These are phyloP conservation scores for Nasua narica DNA, from an alignment of 2,797 vertebrate species.

Conservation along the genomic window DNA sequence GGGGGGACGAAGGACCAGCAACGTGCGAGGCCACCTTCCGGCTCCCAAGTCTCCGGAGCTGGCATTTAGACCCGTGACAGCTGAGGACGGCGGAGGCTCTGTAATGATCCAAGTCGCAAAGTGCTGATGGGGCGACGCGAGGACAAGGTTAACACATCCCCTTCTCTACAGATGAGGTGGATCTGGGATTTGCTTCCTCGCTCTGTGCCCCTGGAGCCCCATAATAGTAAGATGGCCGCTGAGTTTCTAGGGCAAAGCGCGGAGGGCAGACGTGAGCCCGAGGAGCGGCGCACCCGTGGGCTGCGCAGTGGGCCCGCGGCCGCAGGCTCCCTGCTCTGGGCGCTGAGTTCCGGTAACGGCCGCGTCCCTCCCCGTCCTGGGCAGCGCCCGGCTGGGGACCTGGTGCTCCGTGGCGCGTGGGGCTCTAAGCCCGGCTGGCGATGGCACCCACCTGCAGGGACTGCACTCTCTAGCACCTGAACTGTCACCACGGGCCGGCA, in stretches of 20 bases:
- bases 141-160: not conserved
- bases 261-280: not conserved
- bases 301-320: not conserved
- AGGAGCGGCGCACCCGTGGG: not conserved
- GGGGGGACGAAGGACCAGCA: not conserved
- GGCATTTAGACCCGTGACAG: not conserved
- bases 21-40: not conserved
- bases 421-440: not conserved
- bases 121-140: not conserved
- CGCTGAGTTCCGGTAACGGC: not conserved
- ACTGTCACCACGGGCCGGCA: not conserved
- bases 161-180: not conserved
- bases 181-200: not conserved
- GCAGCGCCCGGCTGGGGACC: not conserved
- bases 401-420: accelerated
- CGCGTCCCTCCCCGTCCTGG: accelerated
- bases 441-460: not conserved
- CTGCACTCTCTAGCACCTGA: not conserved
- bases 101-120: not conserved
- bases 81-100: not conserved
- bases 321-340: not conserved
- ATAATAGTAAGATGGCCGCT: not conserved
- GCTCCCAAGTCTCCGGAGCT: not conserved
- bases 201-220: not conserved
- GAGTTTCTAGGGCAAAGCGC: not conserved